Percentiles rank a stretch among this genome's conserved stretches.
These are phyloP conservation scores for Mus minutoides DNA, from an alignment of 2,797 vertebrate genomes.

Conservation along the genomic window DNA sequence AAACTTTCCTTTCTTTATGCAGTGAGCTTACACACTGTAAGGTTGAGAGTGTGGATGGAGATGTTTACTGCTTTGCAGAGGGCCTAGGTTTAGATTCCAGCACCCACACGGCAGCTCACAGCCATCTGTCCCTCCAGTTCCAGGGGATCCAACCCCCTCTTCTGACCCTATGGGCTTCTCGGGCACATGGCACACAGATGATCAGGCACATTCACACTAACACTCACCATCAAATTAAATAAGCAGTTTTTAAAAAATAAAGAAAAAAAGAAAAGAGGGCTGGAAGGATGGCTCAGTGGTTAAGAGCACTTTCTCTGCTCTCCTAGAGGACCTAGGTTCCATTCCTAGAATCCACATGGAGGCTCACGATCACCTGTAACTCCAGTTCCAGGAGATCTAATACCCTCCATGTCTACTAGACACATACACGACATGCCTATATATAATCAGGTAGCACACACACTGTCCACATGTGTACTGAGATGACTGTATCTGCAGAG, in stretches of 20 bases:
- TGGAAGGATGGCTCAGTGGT: background rate
- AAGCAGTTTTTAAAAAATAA: background rate
- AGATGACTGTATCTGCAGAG: conserved; percentile 32
- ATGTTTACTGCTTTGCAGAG: background rate
- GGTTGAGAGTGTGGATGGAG: background rate
- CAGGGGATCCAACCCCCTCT: background rate
- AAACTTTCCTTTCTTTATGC: conserved; percentile 25
- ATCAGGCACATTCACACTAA: background rate
- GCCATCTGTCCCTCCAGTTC: background rate
- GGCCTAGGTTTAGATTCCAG: background rate
- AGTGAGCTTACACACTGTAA: background rate
- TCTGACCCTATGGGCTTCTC: background rate
- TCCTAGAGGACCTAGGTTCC: background rate
- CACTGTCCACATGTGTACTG: background rate
- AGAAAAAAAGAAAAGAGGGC: background rate
- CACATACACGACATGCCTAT: background rate
- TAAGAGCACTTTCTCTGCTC: background rate
- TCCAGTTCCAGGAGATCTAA: background rate
- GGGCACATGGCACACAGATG: background rate
- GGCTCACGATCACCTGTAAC: background rate
- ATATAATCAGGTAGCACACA: background rate
- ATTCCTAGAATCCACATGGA: background rate
- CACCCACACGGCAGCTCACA: background rate
- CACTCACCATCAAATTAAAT: background rate
- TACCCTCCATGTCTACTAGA: background rate